Conservation (phyloP, 2,113 vertebrate species). For the Chloropsis hardwickii region DNA sequence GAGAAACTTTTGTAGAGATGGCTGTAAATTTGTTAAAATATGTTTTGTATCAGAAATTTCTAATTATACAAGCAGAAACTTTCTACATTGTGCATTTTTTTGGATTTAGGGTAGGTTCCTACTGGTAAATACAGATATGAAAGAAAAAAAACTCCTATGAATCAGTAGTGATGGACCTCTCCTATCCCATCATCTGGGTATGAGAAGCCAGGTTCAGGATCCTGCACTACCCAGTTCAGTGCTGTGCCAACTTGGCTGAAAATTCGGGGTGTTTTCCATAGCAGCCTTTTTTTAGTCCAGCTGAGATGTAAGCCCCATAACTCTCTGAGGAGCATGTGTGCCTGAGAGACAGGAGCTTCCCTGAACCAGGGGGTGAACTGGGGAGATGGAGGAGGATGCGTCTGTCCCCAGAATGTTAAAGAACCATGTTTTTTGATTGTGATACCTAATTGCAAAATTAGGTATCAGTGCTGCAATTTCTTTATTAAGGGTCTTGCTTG, state of each 20-base stretch:
- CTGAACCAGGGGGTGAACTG: neutral
- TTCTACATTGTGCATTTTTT: neutral
- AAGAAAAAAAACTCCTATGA: fast-evolving
- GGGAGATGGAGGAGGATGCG: neutral
- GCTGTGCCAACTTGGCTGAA: neutral
- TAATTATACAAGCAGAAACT: neutral
- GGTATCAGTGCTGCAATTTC: neutral
- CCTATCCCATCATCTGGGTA: neutral
- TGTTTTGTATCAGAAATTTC: neutral
- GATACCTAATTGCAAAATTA: neutral
- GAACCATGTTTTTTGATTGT: neutral
- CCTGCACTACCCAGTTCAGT: fast-evolving
- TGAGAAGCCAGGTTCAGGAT: neutral
- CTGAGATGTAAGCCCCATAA: neutral
- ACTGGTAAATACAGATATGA: neutral
- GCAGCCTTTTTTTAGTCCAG: neutral
- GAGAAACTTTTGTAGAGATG: neutral
- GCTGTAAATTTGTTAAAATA: neutral
- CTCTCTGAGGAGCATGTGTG: fast-evolving
- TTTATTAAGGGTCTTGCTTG: neutral
- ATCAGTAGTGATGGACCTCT: neutral
- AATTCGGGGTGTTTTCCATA: neutral
- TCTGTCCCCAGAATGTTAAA: neutral
- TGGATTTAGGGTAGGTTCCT: neutral
- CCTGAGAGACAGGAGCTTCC: neutral